Base-by-base conservation (phyloP, 1,140 invertebrate species). In the Fopius arisanus region DNA sequence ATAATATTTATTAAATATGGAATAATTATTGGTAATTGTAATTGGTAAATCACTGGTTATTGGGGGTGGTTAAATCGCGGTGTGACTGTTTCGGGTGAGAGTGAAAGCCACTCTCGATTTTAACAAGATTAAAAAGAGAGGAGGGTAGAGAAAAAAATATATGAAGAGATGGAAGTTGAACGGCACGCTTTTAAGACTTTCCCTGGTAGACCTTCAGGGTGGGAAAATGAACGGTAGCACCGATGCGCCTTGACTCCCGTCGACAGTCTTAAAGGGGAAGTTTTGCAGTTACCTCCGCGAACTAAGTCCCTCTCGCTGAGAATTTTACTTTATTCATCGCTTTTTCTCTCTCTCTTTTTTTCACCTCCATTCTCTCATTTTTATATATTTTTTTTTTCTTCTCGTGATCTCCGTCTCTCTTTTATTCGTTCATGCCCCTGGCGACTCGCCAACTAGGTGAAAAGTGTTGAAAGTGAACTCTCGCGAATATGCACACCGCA, bases 391-490 rank as follows among this genome's bases (percentile, higher is more conserved):
- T n/a, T n/a, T n/a, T n/a, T n/a, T n/a, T n/a, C n/a, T 69, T 75
- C 67, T 74, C 54, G 54, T 23, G 75, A 68, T 77, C 68, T 73
- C 76, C 76, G 77, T 73, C 70, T 54, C 65, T 70, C 65, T 63
- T 73, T 74, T 69, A 62, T 41, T 72, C 75, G 70, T 65, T 73
- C 77, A 68, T 70, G 65, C 67, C 74, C 70, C 79, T 87, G 87
- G 86, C 86, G 65, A 69, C n/a, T 62, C 73, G 84, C 87, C 87
- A 88, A 88, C 82, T 88, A 78, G 87, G 86, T 88, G 85, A 88
- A 87, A 88, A 88, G 84, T 84, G 79, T 81, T 76, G 84, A 83
- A 87, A 85, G 84, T 83, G 83, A 87, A 84, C 82, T 83, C 62
- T 62, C 29, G 75, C 79, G 80, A 37, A 84, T 86, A 86, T 86